A percentile compares a stretch with the other conserved stretches of the same genome.
Conservation (phyloP, 1,140 invertebrate genomes). For the Epicauta chinensis region DNA sequence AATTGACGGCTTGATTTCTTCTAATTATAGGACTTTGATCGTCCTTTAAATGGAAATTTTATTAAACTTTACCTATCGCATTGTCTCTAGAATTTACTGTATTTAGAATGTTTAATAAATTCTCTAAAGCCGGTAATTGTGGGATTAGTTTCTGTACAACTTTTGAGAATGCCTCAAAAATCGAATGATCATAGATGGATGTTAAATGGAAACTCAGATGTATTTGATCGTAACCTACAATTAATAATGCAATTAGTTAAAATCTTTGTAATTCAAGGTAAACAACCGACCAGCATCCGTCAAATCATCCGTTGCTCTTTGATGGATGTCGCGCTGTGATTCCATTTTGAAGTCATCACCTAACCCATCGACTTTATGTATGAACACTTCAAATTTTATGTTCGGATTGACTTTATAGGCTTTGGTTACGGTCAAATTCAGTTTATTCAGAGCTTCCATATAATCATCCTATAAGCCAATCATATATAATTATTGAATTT, state of each 20-base stretch:
- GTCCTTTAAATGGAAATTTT: neutral
- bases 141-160: conserved; percentile 99
- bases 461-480: conserved; percentile 81
- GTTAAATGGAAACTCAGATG: conserved; percentile 95
- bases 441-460: conserved; percentile 87
- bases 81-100: conserved; percentile 61
- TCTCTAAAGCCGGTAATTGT: conserved; percentile 94
- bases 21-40: too few species aligned
- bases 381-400: conserved; percentile 98
- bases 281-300: conserved; percentile 66
- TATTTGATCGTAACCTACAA: conserved; percentile 68
- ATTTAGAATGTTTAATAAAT: conserved; percentile 98
- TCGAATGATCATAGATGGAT: conserved; percentile 99
- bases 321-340: conserved; percentile 96
- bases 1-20: too few species aligned
- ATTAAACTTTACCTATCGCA: neutral
- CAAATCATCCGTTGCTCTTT: conserved; percentile 91
- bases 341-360: conserved; percentile 99
- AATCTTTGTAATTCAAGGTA: neutral
- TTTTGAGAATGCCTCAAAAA: conserved; percentile 99
- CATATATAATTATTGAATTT: neutral
- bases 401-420: conserved; percentile 94
- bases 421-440: conserved; percentile 87
- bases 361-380: conserved; percentile 98
- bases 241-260: conserved; percentile 7